Conservation (phyloP, 2,888 invertebrate species). For the Orchesella flavescens region DNA sequence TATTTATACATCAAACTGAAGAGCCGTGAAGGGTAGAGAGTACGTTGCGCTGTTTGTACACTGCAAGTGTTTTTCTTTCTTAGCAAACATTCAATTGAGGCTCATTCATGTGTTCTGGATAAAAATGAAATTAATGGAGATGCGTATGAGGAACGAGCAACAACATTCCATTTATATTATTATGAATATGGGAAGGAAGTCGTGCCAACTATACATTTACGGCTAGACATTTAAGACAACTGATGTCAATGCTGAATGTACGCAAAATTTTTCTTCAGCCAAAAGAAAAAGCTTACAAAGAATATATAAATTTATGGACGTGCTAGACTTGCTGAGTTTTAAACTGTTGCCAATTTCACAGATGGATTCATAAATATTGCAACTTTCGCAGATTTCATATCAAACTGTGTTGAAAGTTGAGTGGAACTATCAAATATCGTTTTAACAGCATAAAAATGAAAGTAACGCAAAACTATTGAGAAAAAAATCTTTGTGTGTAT, state of each 20-base stretch:
- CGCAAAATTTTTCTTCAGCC: not conserved
- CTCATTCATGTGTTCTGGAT: not conserved
- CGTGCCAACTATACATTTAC: not conserved
- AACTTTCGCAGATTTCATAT: slow-evolving; percentile 25
- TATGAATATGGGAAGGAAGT: not conserved
- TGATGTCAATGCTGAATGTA: not conserved
- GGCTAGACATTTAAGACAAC: not conserved
- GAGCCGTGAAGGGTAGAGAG: not conserved
- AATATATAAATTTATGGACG: not conserved
- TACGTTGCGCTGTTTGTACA: not conserved
- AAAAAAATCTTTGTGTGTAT: slow-evolving; percentile 25
- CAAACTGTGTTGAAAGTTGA: not conserved
- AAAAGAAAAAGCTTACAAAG: not conserved
- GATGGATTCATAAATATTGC: slow-evolving; percentile 35
- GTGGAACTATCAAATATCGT: too few relatives aligned
- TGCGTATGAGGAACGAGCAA: not conserved
- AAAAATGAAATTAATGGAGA: slow-evolving; percentile 8
- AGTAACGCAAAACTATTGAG: slow-evolving; percentile 41
- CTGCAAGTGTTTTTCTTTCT: slow-evolving; percentile 7
- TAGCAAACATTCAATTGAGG: not conserved
- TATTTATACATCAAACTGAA: slow-evolving; percentile 15
- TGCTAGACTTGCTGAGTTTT: not conserved
- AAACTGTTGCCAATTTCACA: slow-evolving; percentile 49
- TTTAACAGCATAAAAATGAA: slow-evolving; percentile 36
- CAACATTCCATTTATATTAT: not conserved